These are phyloP conservation scores for Drosophila bipectinata DNA, from an alignment of 1,140 invertebrate species.

Conservation along the genomic window DNA sequence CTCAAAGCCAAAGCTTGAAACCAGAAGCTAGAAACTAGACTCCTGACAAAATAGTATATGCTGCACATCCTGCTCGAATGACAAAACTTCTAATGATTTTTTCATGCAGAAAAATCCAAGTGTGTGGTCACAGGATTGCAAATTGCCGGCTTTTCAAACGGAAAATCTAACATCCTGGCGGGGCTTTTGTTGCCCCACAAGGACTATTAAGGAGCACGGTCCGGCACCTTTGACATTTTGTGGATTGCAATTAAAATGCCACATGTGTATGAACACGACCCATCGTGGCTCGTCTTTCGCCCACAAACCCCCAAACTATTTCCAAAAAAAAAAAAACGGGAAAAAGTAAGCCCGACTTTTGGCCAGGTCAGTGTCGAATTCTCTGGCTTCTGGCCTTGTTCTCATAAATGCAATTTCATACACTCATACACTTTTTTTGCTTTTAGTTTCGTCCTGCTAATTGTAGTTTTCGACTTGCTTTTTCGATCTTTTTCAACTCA, in stretches of 20 bases:
- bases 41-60: neutral
- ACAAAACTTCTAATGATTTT: constrained; percentile 27
- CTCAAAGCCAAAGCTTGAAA: too few relatives aligned
- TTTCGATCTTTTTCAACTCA: neutral
- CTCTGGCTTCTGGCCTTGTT: neutral
- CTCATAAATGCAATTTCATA: neutral
- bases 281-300: too few relatives aligned
- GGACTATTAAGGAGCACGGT: neutral
- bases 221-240: constrained; percentile 25
- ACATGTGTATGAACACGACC: neutral
- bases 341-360: neutral
- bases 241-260: constrained; percentile 14
- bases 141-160: constrained; percentile 2
- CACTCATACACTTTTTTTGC: neutral
- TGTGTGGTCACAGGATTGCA: constrained; percentile 16
- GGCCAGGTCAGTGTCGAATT: too few relatives aligned
- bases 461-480: neutral
- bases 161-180: constrained; percentile 14
- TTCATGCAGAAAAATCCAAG: constrained; percentile 22
- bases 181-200: neutral
- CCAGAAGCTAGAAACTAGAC: neutral
- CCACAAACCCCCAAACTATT: neutral
- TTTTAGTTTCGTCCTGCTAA: neutral
- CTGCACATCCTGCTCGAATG: constrained; percentile 20
- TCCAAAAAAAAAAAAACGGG: neutral